Evolutionary conservation across 2,888 invertebrate species (phyloP).

Genomic region (Campaea margaritaria): DNA sequence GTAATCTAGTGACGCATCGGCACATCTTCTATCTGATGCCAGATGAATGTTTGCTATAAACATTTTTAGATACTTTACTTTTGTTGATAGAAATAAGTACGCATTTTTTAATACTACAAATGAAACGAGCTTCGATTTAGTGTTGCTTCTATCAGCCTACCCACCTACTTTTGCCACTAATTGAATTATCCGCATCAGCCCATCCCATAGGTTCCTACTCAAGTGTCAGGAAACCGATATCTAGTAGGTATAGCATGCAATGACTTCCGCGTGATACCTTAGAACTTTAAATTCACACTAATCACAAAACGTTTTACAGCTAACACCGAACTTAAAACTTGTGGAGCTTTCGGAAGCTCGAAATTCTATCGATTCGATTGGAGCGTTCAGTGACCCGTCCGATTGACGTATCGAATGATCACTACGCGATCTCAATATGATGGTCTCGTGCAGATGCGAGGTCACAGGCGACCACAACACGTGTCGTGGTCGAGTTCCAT

Average conservation of each 20-base stretch:
- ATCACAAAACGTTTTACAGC: constrained; percentile 32
- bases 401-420: constrained; percentile 44
- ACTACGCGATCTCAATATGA: constrained; percentile 47
- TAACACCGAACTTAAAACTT: constrained; percentile 43
- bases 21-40: not conserved
- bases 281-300: constrained; percentile 31
- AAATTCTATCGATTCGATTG: constrained; percentile 40
- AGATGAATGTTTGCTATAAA: not conserved
- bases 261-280: constrained; percentile 24
- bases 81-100: not conserved
- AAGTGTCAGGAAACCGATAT: constrained; percentile 34
- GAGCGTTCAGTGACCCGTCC: constrained; percentile 55
- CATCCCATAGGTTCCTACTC: constrained; percentile 18
- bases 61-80: not conserved
- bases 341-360: constrained; percentile 40
- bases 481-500: constrained; percentile 48
- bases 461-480: constrained; percentile 45
- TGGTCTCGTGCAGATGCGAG: constrained; percentile 46
- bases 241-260: constrained; percentile 15
- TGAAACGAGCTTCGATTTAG: constrained; percentile 1
- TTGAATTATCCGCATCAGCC: constrained; percentile 49
- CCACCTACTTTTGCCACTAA: constrained; percentile 40
- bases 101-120: not conserved
- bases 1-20: constrained; percentile 1
- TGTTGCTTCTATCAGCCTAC: not conserved